phyloP scores from a whole-genome alignment of 37 sponge, comb jelly and placozoan genomes.

The Bolinopsis microptera region DNA sequence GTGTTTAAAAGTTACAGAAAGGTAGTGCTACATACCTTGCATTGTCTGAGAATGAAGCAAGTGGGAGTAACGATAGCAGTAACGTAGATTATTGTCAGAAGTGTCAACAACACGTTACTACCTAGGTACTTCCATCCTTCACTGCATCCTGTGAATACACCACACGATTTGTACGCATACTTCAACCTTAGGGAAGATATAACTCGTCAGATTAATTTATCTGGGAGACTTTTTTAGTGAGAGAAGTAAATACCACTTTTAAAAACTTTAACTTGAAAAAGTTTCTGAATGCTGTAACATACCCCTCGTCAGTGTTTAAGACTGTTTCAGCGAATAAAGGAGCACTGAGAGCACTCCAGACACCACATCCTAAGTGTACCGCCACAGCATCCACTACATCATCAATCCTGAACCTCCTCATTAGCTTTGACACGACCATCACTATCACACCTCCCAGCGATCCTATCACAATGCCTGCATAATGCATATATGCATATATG shows the following conservation, averaged over 20 bases:
- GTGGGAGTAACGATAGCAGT: conserved; percentile 13
- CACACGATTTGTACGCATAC: background rate
- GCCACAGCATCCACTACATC: conserved; percentile 54
- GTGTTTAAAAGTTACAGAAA: too few species aligned
- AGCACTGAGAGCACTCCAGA: conserved; percentile 42
- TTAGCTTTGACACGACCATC: background rate
- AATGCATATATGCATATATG: too few species aligned
- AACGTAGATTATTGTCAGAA: conserved; percentile 14
- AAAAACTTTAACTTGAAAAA: too few species aligned
- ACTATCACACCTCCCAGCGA: background rate
- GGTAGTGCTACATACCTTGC: conserved; percentile 23
- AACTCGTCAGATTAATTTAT: too few species aligned
- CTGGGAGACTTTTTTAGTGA: too few species aligned
- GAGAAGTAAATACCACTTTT: too few species aligned
- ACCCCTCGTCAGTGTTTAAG: background rate
- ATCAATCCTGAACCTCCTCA: conserved; percentile 31
- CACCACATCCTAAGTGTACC: conserved; percentile 29
- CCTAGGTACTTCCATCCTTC: conserved; percentile 12
- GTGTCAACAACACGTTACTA: background rate
- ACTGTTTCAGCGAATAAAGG: conserved; percentile 28
- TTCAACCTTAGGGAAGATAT: too few species aligned
- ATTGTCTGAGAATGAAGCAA: conserved; percentile 7
- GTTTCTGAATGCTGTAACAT: too few species aligned
- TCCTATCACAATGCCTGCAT: background rate
- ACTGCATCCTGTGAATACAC: conserved; percentile 11